phyloP scores from a whole-genome alignment of 2,797 vertebrate genomes.

The Pteronotus mesoamericanus region DNA sequence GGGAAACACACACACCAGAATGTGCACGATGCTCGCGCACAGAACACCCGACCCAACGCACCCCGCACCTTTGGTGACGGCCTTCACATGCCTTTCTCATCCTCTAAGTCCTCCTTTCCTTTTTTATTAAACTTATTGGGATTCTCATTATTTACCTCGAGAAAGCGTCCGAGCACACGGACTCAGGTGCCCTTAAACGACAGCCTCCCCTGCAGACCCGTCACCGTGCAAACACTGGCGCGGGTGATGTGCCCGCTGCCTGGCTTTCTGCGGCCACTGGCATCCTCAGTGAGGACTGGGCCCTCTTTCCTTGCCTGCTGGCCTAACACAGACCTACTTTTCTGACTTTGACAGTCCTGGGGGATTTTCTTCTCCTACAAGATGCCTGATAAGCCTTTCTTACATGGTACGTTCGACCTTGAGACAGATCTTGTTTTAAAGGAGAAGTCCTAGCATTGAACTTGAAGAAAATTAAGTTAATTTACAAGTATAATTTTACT shows the following conservation, averaged over 20 bases:
- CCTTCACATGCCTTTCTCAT: neutral
- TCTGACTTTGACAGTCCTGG: neutral
- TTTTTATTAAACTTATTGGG: too few relatives aligned
- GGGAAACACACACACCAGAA: too few relatives aligned
- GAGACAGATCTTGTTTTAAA: neutral
- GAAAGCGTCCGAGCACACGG: neutral
- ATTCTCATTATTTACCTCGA: neutral
- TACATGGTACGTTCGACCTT: neutral
- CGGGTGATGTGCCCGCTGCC: too few relatives aligned
- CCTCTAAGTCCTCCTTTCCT: neutral
- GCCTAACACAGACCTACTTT: neutral
- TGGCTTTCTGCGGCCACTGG: neutral
- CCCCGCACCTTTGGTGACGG: neutral
- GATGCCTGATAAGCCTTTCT: neutral
- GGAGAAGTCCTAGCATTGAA: neutral
- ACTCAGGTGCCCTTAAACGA: too few relatives aligned
- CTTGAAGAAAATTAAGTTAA: neutral
- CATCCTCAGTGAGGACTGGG: neutral
- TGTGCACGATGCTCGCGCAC: neutral
- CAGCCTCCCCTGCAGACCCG: fast-evolving
- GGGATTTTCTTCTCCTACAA: neutral
- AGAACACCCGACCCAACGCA: neutral
- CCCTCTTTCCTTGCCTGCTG: neutral
- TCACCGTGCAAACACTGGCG: neutral
- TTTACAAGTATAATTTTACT: conserved; percentile 11